Evolutionary conservation across 2,797 vertebrate genomes (phyloP).

Genomic region (Etheostoma nigrum): DNA sequence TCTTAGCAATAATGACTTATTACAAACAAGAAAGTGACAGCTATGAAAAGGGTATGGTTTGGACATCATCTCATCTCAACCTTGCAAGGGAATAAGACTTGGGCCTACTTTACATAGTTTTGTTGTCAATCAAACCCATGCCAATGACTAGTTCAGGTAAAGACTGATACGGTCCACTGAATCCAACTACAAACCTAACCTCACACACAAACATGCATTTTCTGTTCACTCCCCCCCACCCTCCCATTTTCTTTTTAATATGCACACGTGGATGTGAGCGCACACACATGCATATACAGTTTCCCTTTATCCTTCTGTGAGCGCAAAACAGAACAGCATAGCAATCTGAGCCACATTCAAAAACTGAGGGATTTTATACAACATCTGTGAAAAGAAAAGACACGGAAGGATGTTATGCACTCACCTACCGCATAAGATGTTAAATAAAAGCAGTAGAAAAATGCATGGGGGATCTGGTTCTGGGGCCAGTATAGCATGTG

Average conservation of each 20-base stretch:
- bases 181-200: slow-evolving; percentile 80
- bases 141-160: slow-evolving; percentile 78
- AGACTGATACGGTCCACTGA: slow-evolving; percentile 74
- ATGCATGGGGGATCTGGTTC: slow-evolving; percentile 28
- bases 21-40: slow-evolving; percentile 43
- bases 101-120: slow-evolving; percentile 65
- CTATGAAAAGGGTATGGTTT: slow-evolving; percentile 45
- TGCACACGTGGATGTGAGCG: slow-evolving; percentile 6
- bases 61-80: slow-evolving; percentile 20
- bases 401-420: slow-evolving; percentile 15
- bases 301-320: slow-evolving; percentile 30
- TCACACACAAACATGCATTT: slow-evolving; percentile 61
- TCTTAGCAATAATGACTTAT: slow-evolving; percentile 54
- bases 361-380: slow-evolving; percentile 40
- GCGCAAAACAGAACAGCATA: slow-evolving; percentile 33
- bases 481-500: slow-evolving; percentile 49
- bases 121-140: slow-evolving; percentile 78
- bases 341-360: slow-evolving; percentile 35
- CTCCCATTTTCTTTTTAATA: slow-evolving; percentile 13
- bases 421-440: slow-evolving; percentile 45
- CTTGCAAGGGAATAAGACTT: slow-evolving; percentile 44
- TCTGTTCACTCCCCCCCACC: slow-evolving; percentile 27
- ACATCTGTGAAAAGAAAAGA: slow-evolving; percentile 22
- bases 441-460: slow-evolving; percentile 47
- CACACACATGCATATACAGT: slow-evolving; percentile 1